Conservation (phyloP, 2,113 vertebrate genomes). For the Indicator indicator region DNA sequence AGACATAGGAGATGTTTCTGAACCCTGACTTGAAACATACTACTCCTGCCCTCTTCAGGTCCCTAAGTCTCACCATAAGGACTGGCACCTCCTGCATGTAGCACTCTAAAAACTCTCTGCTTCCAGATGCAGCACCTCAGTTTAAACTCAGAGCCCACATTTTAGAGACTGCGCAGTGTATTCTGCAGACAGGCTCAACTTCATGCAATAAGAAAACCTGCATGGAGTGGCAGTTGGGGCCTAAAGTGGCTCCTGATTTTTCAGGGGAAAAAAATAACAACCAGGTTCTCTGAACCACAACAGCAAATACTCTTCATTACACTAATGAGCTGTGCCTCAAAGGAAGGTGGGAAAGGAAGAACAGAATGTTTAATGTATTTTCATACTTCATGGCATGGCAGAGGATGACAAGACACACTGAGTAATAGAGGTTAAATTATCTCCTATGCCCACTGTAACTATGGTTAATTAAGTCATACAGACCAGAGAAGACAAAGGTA, state of each 20-base stretch:
- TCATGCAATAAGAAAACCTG: fast-evolving
- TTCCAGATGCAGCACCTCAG: not conserved
- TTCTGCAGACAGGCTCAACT: not conserved
- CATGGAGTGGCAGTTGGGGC: not conserved
- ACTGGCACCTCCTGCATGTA: not conserved
- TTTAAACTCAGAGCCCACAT: not conserved
- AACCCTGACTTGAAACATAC: fast-evolving
- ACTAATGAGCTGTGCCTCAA: not conserved
- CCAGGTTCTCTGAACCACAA: not conserved
- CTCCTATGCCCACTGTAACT: not conserved
- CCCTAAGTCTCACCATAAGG: not conserved
- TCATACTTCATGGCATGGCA: not conserved
- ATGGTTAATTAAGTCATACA: not conserved
- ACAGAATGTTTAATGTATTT: not conserved
- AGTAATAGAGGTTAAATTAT: not conserved
- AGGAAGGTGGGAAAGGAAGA: not conserved
- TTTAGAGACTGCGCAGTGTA: not conserved
- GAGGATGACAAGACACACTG: not conserved
- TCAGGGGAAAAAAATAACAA: not conserved
- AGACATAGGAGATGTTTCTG: not conserved
- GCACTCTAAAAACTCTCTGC: not conserved
- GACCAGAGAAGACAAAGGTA: not conserved
- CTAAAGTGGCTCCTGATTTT: not conserved
- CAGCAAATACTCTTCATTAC: not conserved
- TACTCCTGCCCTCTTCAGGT: not conserved